Conservation (phyloP, 2,888 invertebrate genomes). For the Vesta saturnalis region DNA sequence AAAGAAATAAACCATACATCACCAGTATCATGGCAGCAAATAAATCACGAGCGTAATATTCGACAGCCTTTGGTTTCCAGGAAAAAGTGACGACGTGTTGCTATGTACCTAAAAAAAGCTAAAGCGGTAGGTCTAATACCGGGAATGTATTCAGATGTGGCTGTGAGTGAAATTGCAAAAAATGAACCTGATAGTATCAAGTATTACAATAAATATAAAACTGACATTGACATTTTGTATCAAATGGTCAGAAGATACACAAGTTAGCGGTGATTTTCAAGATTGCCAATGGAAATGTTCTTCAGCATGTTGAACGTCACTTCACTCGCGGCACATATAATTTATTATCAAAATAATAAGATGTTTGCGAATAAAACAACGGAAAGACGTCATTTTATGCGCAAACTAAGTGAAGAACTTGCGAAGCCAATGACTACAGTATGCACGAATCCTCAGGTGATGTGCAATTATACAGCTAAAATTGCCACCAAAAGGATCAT, state of each 20-base stretch:
- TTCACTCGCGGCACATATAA: background rate
- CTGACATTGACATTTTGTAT: background rate
- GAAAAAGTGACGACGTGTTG: background rate
- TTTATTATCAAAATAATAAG: too few relatives aligned
- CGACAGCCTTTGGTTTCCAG: background rate
- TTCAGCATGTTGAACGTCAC: background rate
- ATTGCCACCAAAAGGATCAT: background rate
- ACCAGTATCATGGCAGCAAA: background rate
- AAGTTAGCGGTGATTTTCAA: background rate
- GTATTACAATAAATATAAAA: slow-evolving; percentile 1
- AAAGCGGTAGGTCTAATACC: background rate
- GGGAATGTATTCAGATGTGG: background rate
- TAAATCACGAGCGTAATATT: too few relatives aligned
- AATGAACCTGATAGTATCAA: background rate
- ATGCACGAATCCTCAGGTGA: too few relatives aligned
- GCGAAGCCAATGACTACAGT: too few relatives aligned
- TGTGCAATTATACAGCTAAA: background rate
- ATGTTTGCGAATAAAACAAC: too few relatives aligned
- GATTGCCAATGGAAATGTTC: background rate
- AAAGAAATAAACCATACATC: background rate
- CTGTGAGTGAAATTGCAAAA: background rate
- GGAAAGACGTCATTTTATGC: too few relatives aligned
- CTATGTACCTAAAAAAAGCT: background rate
- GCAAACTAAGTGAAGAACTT: too few relatives aligned
- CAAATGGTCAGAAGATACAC: background rate